A percentile compares a stretch with the other conserved stretches of the same genome.
Conservation (phyloP, 2,888 invertebrate species). For the Cybosia mesomella region DNA sequence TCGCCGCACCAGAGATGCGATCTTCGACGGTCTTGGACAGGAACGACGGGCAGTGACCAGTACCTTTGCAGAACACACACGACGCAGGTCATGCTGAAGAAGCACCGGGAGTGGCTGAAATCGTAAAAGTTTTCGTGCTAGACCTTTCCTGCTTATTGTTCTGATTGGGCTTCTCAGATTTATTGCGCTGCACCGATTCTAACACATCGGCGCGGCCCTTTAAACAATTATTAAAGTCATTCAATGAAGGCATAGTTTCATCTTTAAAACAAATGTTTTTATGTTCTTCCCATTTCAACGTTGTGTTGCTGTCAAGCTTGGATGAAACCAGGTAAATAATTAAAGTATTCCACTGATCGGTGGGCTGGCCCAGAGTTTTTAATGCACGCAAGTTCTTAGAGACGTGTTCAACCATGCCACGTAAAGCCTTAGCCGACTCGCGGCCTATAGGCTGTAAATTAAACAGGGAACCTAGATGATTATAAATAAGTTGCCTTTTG, state of each 20-base stretch:
- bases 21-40: slow-evolving; percentile 9
- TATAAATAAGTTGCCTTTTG: too few species aligned
- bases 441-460: not conserved
- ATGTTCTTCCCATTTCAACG: not conserved
- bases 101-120: slow-evolving; percentile 7
- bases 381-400: not conserved
- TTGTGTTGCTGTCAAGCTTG: not conserved
- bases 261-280: not conserved
- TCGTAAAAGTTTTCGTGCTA: not conserved
- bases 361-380: too few species aligned
- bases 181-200: not conserved
- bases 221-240: not conserved
- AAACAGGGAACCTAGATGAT: not conserved
- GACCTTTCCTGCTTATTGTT: not conserved
- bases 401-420: not conserved
- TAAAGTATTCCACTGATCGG: too few species aligned
- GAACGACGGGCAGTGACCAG: slow-evolving; percentile 10
- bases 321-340: slow-evolving; percentile 2
- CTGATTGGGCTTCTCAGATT: not conserved
- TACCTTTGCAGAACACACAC: slow-evolving; percentile 9
- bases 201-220: not conserved
- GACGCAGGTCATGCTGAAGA: too few species aligned
- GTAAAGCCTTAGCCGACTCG: not conserved
- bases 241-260: not conserved
- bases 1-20: not conserved